Evolutionary conservation across 2,797 vertebrate species (phyloP).

Genomic region (Leuciscus waleckii): DNA sequence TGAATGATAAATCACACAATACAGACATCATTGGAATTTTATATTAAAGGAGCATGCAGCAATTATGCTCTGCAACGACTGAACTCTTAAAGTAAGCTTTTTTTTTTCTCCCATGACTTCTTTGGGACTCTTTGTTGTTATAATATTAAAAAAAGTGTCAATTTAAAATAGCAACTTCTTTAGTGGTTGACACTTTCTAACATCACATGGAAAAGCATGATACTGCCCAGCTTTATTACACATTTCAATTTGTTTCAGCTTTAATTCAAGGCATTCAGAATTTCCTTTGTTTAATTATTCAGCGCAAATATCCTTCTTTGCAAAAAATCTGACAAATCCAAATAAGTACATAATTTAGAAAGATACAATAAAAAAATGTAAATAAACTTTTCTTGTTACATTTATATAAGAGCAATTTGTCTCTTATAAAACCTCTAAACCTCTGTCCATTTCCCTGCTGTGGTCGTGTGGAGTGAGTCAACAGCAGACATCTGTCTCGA

Average conservation of each 20-base stretch:
- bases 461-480: constrained; percentile 8
- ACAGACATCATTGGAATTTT: not conserved
- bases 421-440: too few species aligned
- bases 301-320: not conserved
- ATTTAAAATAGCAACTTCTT: not conserved
- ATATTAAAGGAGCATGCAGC: not conserved
- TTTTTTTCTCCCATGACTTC: not conserved
- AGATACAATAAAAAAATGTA: not conserved
- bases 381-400: too few species aligned
- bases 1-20: not conserved
- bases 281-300: not conserved
- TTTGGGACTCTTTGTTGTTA: not conserved
- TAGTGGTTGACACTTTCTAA: not conserved
- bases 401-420: not conserved
- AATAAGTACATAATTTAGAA: not conserved
- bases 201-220: not conserved
- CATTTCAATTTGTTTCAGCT: not conserved
- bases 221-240: not conserved
- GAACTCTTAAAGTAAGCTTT: not conserved
- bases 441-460: not conserved
- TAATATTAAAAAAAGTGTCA: not conserved
- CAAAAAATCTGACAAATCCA: not conserved
- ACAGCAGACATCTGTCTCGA: constrained; percentile 27
- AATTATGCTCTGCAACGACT: not conserved
- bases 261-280: not conserved